Evolutionary conservation across 2,797 vertebrate genomes (phyloP), one percentile per base, ranked within the genome.

Genomic region (Xenentodon cancila): DNA sequence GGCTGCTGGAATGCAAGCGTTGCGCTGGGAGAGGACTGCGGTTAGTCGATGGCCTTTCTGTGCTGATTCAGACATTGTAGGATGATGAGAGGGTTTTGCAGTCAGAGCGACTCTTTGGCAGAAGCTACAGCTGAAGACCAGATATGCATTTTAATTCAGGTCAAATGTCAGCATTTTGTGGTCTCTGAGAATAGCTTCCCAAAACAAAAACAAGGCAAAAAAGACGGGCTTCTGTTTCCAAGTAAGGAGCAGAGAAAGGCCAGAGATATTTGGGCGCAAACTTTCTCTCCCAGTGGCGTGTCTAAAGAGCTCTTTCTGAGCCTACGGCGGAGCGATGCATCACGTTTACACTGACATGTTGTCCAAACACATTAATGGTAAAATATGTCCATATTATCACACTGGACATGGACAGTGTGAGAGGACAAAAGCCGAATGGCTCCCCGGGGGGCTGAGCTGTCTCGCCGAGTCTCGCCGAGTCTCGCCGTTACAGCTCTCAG

Each of bases 21-120:
- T 77, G 76, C 71, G 16, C 64, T 56, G 80, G 72, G 78, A 82
- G 78, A 66, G 51, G 5, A 72, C 58, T 77, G 84, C 17, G 89
- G 87, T 86, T 53, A 71, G 80, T 66, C 49, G 60, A 65, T 75
- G 82, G 84, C 75, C 75, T 82, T 85, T 88, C 65, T 34, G 49
- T 58, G 79, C 85, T 80, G 87, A 90, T 84, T 84, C 82, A 82
- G 81, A 81, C 84, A 68, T 84, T 64, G 75, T 80, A 11, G 65
- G 64, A 71, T 61, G 80, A 84, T 79, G 77, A 88, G 76, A 68
- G 59, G 75, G 22, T 63, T 73, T 60, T 59, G 17, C 37, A 78
- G 80, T 77, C 64, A 55, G 47, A 68, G 69, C 73, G 82, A 87
- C 74, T 88, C 77, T 54, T 81, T 67, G 50, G 69, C 78, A 77